Base-by-base conservation (phyloP, 2,797 vertebrate genomes). In the Zalophus californianus region DNA sequence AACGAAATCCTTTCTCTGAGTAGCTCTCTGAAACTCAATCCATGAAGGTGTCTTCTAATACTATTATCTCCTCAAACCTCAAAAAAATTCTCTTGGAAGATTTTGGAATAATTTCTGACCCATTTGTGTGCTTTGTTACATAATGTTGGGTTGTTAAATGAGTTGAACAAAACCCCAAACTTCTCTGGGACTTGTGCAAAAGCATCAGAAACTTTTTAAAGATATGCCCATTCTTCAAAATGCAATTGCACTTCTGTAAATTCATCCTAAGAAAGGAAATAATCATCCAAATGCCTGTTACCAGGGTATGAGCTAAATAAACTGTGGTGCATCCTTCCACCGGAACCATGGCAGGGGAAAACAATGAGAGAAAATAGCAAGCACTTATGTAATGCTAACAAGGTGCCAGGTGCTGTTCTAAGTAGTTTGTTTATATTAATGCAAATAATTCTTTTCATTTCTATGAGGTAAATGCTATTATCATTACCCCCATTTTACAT, bases 151-250 rank as follows among this genome's bases (percentile, higher is more conserved):
- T 84, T 91, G 7, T 20, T 94, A 94, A 95, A n/a, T 70, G 38
- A 94, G 85, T 89, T 88, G 85, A 92, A 73, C 23, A 86, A 90
- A 96, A 64, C 27, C 41, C 62, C 70, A 88, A 80, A 48, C 4
- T 93, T 90, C 32, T 70, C 48, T 86, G 54, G 14, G 3, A 60
- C 16, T 92, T 96, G 32, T 18, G 48, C 38, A 86, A 70, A 89
- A 80, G 13, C n/a, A 88, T 70, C 29, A 82, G 80, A 73, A 97
- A 70, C 12, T 48, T 90, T 80, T 20, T 25, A 27, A 64, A 95
- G 93, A 41, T 41, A 41, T 48, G 29, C 4, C 16, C 1, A 52
- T 92, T 27, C 60, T 90, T 92, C 29, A 88, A 50, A 86, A 68
- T 64, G 48, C 2, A 14, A 41, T 78, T 66, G 32, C 1, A 88